Conservation (phyloP, 2,113 vertebrate species). For the Panthera tigris region DNA sequence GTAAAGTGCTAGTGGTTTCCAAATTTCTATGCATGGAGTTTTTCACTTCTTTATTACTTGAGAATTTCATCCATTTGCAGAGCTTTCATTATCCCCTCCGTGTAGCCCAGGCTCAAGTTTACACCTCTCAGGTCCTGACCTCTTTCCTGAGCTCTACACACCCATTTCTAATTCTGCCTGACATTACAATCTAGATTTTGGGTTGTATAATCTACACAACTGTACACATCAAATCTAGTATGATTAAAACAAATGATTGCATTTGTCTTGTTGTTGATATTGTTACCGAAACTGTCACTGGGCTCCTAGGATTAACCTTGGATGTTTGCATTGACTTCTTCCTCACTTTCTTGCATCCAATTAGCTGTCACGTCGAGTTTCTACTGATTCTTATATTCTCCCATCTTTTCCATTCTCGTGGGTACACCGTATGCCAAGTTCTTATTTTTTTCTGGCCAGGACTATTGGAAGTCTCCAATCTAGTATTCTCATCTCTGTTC, state of each 20-base stretch:
- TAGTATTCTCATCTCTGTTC: not conserved
- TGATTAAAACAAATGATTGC: not conserved
- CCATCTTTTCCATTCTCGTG: not conserved
- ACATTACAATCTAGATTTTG: not conserved
- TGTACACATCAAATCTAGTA: too few relatives aligned
- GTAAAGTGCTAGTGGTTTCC: not conserved
- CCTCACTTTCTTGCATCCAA: not conserved
- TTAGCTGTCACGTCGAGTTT: not conserved
- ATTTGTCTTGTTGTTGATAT: not conserved
- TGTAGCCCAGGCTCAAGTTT: not conserved
- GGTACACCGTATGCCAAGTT: not conserved
- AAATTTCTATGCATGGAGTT: not conserved
- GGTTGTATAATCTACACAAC: too few relatives aligned
- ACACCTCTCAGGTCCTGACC: not conserved
- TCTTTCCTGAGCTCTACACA: not conserved
- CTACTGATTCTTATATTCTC: not conserved
- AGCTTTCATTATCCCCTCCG: not conserved
- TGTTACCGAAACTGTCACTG: not conserved
- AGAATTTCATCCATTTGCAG: not conserved
- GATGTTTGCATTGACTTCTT: not conserved
- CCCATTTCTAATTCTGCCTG: not conserved
- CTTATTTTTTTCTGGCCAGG: not conserved
- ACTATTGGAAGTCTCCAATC: not conserved
- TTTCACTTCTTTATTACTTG: not conserved
- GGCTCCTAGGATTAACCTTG: not conserved